Base-by-base conservation (phyloP, 2,113 vertebrate genomes). In the Beaufortia kweichowensis region DNA sequence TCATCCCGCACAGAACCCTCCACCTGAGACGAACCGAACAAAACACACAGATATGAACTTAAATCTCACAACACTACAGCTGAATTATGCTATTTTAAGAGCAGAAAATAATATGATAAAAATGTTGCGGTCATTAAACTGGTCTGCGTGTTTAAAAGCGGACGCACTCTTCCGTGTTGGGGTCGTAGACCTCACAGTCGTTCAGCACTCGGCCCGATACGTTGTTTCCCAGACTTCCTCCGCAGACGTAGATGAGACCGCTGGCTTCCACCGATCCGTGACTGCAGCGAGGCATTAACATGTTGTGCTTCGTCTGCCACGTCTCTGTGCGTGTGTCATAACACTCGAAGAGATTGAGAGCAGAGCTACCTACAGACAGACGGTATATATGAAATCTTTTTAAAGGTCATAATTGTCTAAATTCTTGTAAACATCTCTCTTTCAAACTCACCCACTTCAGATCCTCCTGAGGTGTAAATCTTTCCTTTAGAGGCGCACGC, bases 381-480 rank as follows among this genome's bases (percentile, higher is more conserved):
- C 15, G 31, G 50, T 4, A 67, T 48, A 39, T 8, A 56, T 11
- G 3, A 10, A 55, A 74, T 6, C 11, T 26, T 24, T n/a, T 23
- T 21, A 56, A 55, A 39, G 1, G 35, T 39, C n/a, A n/a, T n/a
- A n/a, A n/a, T n/a, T n/a, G n/a, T n/a, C n/a, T n/a, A n/a, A n/a
- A n/a, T n/a, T n/a, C 6, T 63, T 9, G 63, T 6, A 26, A 15
- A 7, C 1, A 17, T 3, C 15, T 35, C 7, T n/a, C 4, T 9
- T 4, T 12, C 46, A 21, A 15, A 79, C 96, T 94, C 90, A 98
- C 96, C 96, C 75, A 98, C 96, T 98, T 98, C 96, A 2, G 96
- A 98, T 67, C 97, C 97, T 80, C 96, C 96, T 6, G 96, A 98
- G 55, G 96, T 98, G 83, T 99, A 99, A 90, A 98, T 98, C 89